Percentiles rank a stretch among this genome's conserved stretches.
Conservation (phyloP, 2,797 vertebrate species). For the Hypotaenidia okinawae region DNA sequence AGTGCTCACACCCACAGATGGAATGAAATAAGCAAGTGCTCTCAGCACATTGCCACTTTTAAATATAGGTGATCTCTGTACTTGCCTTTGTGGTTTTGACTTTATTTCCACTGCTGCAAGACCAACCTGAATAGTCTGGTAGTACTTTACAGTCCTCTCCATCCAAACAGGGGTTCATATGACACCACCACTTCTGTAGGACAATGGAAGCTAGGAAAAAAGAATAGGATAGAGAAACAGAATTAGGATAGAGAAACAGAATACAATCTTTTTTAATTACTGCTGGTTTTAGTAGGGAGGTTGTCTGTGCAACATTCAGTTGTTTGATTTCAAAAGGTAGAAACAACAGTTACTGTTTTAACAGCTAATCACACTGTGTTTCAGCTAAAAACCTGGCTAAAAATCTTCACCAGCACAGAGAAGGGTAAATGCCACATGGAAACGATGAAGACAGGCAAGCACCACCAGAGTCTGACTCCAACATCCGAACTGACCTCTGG, state of each 20-base stretch:
- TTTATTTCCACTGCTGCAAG: conserved; percentile 85
- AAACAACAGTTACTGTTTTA: not conserved
- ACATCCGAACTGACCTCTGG: not conserved
- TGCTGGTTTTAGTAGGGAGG: not conserved
- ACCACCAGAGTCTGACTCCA: not conserved
- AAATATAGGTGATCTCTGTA: conserved; percentile 7
- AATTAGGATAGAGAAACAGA: conserved; percentile 30
- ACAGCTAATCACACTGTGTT: not conserved
- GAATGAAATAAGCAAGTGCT: not conserved
- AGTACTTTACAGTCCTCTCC: conserved; percentile 83
- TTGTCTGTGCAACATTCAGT: not conserved
- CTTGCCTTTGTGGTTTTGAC: conserved; percentile 87
- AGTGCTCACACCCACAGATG: not conserved
- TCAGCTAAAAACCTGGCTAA: not conserved
- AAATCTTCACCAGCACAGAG: not conserved
- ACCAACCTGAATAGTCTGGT: conserved; percentile 84
- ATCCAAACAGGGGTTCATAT: conserved; percentile 83
- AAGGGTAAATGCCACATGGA: not conserved
- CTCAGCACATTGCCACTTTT: not conserved
- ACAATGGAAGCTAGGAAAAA: conserved; percentile 79
- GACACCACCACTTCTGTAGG: conserved; percentile 84
- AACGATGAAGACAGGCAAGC: not conserved
- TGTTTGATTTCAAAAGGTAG: not conserved
- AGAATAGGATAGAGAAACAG: conserved; percentile 41
- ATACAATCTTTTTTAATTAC: not conserved